Conservation (phyloP, 2,888 invertebrate species). For the Cotesia congregata region DNA sequence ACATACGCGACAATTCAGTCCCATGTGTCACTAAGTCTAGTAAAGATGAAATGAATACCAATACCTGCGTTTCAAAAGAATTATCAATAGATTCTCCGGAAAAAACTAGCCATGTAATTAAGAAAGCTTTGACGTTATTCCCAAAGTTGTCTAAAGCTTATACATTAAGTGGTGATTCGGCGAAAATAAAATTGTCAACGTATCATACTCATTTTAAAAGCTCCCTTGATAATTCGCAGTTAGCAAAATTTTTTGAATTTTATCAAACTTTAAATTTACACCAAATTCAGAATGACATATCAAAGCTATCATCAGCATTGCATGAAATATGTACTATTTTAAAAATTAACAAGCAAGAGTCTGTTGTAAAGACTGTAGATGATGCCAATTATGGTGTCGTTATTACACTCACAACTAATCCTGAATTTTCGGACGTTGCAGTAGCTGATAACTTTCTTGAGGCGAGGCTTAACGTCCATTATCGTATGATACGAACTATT, state of each 20-base stretch:
- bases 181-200: neutral
- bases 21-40: no score
- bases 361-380: neutral
- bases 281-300: neutral
- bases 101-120: neutral
- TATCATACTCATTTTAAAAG: conserved; percentile 15
- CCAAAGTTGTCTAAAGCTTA: conserved; percentile 19
- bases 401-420: conserved; percentile 19
- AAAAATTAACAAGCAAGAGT: neutral
- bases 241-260: conserved; percentile 8
- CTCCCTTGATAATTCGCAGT: conserved; percentile 3
- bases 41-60: neutral
- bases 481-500: conserved; percentile 2
- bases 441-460: neutral
- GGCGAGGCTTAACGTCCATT: neutral
- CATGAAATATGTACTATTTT: conserved; percentile 13
- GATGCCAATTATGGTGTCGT: neutral
- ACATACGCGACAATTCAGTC: neutral
- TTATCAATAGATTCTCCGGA: neutral
- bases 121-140: conserved; percentile 13
- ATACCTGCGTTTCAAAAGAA: neutral
- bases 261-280: conserved; percentile 1
- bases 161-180: neutral
- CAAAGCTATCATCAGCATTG: neutral
- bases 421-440: conserved; percentile 17